A percentile compares a stretch with the other conserved stretches of the same genome.
Conservation (phyloP, 1,140 invertebrate genomes). For the Dendrolimus punctatus region DNA sequence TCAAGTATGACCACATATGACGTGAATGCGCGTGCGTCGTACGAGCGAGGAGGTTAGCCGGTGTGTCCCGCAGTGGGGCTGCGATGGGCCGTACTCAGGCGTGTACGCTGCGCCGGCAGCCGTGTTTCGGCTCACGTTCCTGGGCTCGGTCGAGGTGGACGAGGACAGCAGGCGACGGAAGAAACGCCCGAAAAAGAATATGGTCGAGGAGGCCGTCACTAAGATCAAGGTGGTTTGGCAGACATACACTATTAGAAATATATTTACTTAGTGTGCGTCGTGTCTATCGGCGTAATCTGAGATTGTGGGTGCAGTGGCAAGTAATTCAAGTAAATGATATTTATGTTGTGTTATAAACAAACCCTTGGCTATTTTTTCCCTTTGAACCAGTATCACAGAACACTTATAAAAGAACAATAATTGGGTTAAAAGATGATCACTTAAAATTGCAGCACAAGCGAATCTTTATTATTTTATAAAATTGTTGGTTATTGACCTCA, state of each 20-base stretch:
- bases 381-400: too few relatives aligned
- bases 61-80: conserved; percentile 56
- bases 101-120: conserved; percentile 74
- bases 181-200: conserved; percentile 88
- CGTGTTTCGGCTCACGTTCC: conserved; percentile 86
- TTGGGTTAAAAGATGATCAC: too few relatives aligned
- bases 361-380: too few relatives aligned
- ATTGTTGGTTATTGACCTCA: too few relatives aligned
- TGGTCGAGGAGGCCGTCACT: conserved; percentile 96
- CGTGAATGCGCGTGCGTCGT: conserved; percentile 38
- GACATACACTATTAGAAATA: conserved; percentile 11
- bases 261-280: background rate
- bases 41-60: conserved; percentile 65
- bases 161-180: conserved; percentile 82
- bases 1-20: conserved; percentile 31
- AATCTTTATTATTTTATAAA: too few relatives aligned
- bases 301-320: too few relatives aligned
- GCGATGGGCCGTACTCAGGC: conserved; percentile 62
- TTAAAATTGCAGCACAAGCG: too few relatives aligned
- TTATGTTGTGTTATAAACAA: too few relatives aligned
- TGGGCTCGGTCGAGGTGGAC: conserved; percentile 88
- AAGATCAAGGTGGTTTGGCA: conserved; percentile 90
- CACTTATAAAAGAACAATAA: too few relatives aligned
- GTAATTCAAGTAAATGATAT: too few relatives aligned
- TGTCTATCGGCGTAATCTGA: too few relatives aligned